phyloP scores from a whole-genome alignment of 2,797 vertebrate genomes.

The Sebastes alutus region DNA sequence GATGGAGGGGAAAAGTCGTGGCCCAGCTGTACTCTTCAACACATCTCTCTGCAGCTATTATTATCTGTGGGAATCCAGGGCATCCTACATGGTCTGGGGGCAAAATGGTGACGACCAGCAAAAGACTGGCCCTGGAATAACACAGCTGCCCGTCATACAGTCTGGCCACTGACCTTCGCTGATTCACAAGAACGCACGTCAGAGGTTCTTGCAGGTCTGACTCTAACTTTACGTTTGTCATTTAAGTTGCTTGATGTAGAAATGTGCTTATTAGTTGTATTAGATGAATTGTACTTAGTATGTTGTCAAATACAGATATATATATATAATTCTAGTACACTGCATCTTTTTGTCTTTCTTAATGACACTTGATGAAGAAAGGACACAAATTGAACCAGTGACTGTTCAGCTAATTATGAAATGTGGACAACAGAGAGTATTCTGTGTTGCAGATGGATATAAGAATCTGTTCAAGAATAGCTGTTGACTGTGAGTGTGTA shows the following conservation, averaged over 20 bases:
- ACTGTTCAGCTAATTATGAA: not conserved
- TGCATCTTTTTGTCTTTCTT: not conserved
- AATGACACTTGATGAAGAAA: not conserved
- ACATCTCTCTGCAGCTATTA: constrained; percentile 71
- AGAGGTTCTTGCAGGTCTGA: constrained; percentile 9
- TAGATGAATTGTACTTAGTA: not conserved
- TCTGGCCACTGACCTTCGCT: constrained; percentile 31
- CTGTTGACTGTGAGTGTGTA: not conserved
- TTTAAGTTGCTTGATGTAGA: not conserved
- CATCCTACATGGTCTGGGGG: constrained; percentile 69
- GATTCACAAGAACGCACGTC: not conserved
- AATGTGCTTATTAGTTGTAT: not conserved
- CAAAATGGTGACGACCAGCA: constrained; percentile 63
- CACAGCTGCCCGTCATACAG: constrained; percentile 69
- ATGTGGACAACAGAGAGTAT: not conserved
- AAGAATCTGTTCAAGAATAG: not conserved
- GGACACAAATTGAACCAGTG: not conserved
- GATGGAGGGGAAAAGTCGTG: constrained; percentile 32
- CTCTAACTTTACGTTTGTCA: not conserved
- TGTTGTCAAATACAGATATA: not conserved
- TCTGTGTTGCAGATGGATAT: not conserved
- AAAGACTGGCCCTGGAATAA: constrained; percentile 71
- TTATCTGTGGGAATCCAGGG: constrained; percentile 78
- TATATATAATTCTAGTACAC: not conserved
- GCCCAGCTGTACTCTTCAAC: constrained; percentile 58